These are phyloP conservation scores for Peribatodes rhomboidaria DNA, from an alignment of 2,888 invertebrate species.

Conservation along the genomic window DNA sequence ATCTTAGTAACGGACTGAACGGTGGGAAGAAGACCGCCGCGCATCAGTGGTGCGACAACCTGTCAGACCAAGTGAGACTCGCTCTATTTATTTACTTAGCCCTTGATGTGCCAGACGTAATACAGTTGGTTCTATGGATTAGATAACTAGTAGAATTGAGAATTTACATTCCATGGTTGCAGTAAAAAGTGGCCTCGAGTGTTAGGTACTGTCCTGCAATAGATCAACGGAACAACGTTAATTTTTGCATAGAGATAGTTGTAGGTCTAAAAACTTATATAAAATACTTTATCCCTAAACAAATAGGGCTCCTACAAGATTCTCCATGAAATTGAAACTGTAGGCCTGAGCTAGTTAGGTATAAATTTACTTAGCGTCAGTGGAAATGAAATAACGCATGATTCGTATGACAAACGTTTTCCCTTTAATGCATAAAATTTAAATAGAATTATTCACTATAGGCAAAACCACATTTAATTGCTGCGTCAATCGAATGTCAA, in stretches of 20 bases:
- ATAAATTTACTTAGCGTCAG: slow-evolving; percentile 10
- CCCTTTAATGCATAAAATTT: slow-evolving; percentile 17
- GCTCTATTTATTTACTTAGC: slow-evolving; percentile 20
- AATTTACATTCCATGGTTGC: too few species aligned
- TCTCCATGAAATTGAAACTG: too few species aligned
- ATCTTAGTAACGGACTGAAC: slow-evolving; percentile 79
- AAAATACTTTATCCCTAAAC: too few species aligned
- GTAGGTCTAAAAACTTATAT: too few species aligned
- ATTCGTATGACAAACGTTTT: slow-evolving; percentile 27
- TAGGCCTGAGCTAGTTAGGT: neutral
- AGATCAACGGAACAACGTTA: too few species aligned
- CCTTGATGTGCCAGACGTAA: neutral
- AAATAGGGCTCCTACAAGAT: too few species aligned
- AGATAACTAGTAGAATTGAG: neutral
- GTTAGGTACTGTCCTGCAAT: too few species aligned
- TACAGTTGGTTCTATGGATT: slow-evolving; percentile 19
- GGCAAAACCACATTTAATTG: slow-evolving; percentile 7
- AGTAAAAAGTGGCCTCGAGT: too few species aligned
- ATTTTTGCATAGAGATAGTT: too few species aligned
- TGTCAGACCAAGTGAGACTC: slow-evolving; percentile 87
- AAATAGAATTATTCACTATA: slow-evolving; percentile 22
- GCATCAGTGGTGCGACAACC: slow-evolving; percentile 87
- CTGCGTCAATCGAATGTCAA: slow-evolving; percentile 2
- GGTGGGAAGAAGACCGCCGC: slow-evolving; percentile 86
- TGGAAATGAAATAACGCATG: neutral